A percentile compares a stretch with the other conserved stretches of the same genome.
These are phyloP conservation scores for Trichogramma evanescens DNA, from an alignment of 2,888 invertebrate genomes.

Conservation along the genomic window DNA sequence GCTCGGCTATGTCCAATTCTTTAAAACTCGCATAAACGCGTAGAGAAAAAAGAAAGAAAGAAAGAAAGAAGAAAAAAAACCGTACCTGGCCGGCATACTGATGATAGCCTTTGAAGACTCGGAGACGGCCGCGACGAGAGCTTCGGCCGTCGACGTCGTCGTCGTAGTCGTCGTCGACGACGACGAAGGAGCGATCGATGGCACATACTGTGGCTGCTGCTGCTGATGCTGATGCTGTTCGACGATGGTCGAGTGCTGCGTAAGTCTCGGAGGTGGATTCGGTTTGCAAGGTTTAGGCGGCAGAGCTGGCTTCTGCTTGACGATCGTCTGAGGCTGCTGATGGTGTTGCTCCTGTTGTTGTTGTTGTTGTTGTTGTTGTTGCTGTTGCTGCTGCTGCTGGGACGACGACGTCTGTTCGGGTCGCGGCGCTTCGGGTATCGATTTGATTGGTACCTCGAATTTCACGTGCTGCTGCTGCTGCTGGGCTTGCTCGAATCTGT, in stretches of 20 bases:
- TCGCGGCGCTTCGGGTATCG: background rate
- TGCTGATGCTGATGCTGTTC: no score
- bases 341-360: background rate
- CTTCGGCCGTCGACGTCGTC: conserved; percentile 31
- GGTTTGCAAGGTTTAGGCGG: conserved; percentile 68
- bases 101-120: conserved; percentile 24
- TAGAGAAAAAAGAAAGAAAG: no score
- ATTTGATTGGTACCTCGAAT: background rate
- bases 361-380: conserved; percentile 5
- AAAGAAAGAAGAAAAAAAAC: background rate
- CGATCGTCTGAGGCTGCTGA: conserved; percentile 33
- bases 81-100: conserved; percentile 31
- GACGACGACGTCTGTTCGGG: conserved; percentile 17
- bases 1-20: no score
- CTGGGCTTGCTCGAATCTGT: conserved; percentile 18
- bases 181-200: no score
- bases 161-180: conserved; percentile 15
- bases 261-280: conserved; percentile 43
- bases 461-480: conserved; percentile 11
- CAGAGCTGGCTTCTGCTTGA: conserved; percentile 63
- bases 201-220: no score
- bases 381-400: conserved; percentile 11
- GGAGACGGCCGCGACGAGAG: conserved; percentile 23
- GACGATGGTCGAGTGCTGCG: conserved; percentile 26
- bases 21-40: no score